These are phyloP conservation scores for Quadroppia sp. DNA, from an alignment of 2,888 invertebrate genomes.

Conservation along the genomic window DNA sequence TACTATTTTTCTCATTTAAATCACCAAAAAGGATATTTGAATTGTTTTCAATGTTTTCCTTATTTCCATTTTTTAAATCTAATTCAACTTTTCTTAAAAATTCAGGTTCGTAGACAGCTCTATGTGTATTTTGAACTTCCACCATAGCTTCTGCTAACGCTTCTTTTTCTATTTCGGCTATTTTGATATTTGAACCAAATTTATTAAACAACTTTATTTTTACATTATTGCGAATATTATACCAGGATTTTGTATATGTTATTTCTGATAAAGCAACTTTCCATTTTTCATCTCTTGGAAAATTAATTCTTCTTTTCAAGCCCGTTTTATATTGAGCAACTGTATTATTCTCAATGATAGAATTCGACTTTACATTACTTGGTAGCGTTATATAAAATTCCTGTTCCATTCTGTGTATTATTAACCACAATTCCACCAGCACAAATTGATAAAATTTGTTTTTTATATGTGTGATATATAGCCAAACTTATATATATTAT, in stretches of 20 bases:
- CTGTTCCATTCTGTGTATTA: neutral
- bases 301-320: neutral
- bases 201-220: neutral
- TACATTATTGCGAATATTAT: neutral
- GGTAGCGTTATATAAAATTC: constrained; percentile 1
- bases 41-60: no score
- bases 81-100: no score
- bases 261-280: neutral
- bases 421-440: neutral
- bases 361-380: neutral
- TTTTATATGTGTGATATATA: no score
- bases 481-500: no score
- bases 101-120: no score
- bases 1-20: no score
- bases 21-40: no score
- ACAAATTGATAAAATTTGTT: neutral
- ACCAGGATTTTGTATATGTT: neutral
- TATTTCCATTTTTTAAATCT: no score
- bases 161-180: no score
- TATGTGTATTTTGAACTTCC: no score
- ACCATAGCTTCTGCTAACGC: no score
- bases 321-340: neutral
- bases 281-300: neutral
- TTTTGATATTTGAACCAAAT: neutral
- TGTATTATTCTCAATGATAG: neutral